These are phyloP conservation scores for Itoplectis maculator DNA, from an alignment of 2,888 invertebrate species.

Conservation along the genomic window DNA sequence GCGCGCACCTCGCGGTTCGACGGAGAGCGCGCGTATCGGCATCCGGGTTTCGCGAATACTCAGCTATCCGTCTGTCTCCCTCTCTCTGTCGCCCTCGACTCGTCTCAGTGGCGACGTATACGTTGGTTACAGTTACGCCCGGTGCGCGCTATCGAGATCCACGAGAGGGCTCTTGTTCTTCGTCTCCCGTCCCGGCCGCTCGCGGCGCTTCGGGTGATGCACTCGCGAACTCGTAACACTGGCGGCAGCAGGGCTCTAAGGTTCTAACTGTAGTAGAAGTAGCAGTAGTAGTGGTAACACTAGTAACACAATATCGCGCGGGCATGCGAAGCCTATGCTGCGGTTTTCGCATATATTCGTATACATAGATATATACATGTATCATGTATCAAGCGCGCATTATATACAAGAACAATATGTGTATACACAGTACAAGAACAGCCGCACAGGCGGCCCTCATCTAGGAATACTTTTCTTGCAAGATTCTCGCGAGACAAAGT, in stretches of 20 bases:
- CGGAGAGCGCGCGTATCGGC: constrained; percentile 2
- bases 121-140: constrained; percentile 38
- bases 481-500: constrained; percentile 6
- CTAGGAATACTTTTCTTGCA: constrained; percentile 12
- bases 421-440: no score
- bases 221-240: constrained; percentile 3
- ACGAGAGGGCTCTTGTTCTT: constrained; percentile 57
- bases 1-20: background rate
- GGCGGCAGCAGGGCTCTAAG: no score
- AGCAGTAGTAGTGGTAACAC: background rate
- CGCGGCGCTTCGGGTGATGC: constrained; percentile 17
- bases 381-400: background rate
- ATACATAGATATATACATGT: no score
- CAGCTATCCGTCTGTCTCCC: background rate
- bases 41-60: constrained; percentile 9
- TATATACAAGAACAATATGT: no score
- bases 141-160: constrained; percentile 56
- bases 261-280: no score
- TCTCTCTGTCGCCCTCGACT: background rate
- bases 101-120: no score
- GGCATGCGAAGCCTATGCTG: background rate
- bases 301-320: background rate
- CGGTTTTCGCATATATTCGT: no score
- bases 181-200: constrained; percentile 33
- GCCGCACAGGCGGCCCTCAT: background rate